Conservation (phyloP, 2,888 invertebrate species). For the Allygus modestus region DNA sequence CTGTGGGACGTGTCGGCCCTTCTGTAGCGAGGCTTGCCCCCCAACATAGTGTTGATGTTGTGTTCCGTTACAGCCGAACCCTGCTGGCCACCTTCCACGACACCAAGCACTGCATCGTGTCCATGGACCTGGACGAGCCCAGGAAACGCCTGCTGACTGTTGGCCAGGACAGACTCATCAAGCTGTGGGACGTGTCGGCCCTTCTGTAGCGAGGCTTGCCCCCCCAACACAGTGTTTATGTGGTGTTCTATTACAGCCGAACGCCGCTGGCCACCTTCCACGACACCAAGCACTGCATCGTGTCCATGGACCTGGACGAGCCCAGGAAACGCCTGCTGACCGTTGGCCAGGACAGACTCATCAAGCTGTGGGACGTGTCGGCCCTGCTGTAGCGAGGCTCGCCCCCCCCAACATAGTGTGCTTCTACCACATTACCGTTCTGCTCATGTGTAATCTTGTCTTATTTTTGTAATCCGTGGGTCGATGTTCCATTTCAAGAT, state of each 20-base stretch:
- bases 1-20: slow-evolving; percentile 87
- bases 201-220: slow-evolving; percentile 73
- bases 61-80: slow-evolving; percentile 81
- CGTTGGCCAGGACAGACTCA: slow-evolving; percentile 95
- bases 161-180: slow-evolving; percentile 96
- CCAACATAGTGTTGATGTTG: background rate
- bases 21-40: slow-evolving; percentile 69
- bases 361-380: slow-evolving; percentile 94
- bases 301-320: slow-evolving; percentile 93
- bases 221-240: background rate
- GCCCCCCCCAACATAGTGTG: background rate
- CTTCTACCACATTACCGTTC: slow-evolving; percentile 1
- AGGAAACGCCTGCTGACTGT: slow-evolving; percentile 93
- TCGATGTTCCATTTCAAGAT: background rate
- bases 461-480: slow-evolving; percentile 40
- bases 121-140: slow-evolving; percentile 93
- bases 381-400: slow-evolving; percentile 76
- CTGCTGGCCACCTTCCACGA: slow-evolving; percentile 97
- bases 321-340: slow-evolving; percentile 92
- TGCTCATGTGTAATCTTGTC: slow-evolving; percentile 6
- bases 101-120: slow-evolving; percentile 93
- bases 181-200: slow-evolving; percentile 88
- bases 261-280: slow-evolving; percentile 96
- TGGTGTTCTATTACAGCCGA: slow-evolving; percentile 81
- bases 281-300: slow-evolving; percentile 95